A percentile compares a stretch with the other conserved stretches of the same genome.
Evolutionary conservation across 2,888 invertebrate genomes (phyloP).

Genomic region (Listrodromus nycthemerus): DNA sequence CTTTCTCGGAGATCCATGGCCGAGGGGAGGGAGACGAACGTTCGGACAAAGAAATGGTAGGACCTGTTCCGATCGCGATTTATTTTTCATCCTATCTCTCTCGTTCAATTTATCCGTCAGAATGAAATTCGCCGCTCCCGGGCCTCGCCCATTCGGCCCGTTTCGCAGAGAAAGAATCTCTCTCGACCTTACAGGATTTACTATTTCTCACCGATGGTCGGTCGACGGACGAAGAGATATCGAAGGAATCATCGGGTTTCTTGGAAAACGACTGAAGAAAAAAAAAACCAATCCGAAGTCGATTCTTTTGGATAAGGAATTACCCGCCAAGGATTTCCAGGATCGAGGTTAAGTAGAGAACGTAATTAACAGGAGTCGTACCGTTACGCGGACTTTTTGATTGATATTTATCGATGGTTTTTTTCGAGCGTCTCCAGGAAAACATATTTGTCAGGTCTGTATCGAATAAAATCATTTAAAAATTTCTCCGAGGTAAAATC

Average conservation of each 20-base stretch:
- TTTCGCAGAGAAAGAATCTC: slow-evolving; percentile 37
- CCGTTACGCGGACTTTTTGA: slow-evolving; percentile 3
- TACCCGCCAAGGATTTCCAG: slow-evolving; percentile 52
- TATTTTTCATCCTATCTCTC: slow-evolving; percentile 40
- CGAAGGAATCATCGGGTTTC: slow-evolving; percentile 52
- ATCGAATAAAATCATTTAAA: slow-evolving; percentile 7
- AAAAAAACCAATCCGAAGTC: slow-evolving; percentile 18
- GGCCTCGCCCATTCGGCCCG: slow-evolving; percentile 59
- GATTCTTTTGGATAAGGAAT: slow-evolving; percentile 55
- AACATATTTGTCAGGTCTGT: not conserved
- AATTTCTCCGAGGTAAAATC: not conserved
- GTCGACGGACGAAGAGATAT: slow-evolving; percentile 35
- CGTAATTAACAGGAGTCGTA: slow-evolving; percentile 53
- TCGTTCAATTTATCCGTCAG: slow-evolving; percentile 57
- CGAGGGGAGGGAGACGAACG: slow-evolving; percentile 64
- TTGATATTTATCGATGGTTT: slow-evolving; percentile 24
- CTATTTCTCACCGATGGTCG: slow-evolving; percentile 42
- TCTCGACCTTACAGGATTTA: slow-evolving; percentile 33
- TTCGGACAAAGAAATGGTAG: slow-evolving; percentile 76
- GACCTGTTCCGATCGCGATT: slow-evolving; percentile 74
- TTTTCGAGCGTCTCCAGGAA: slow-evolving; percentile 6
- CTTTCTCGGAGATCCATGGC: slow-evolving; percentile 50
- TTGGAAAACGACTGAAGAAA: slow-evolving; percentile 40
- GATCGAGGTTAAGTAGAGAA: slow-evolving; percentile 34
- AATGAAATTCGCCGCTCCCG: slow-evolving; percentile 21